A percentile compares a stretch with the other conserved stretches of the same genome.
Evolutionary conservation across 2,888 invertebrate species (phyloP).

Genomic region (Minunthozetes semirufus): DNA sequence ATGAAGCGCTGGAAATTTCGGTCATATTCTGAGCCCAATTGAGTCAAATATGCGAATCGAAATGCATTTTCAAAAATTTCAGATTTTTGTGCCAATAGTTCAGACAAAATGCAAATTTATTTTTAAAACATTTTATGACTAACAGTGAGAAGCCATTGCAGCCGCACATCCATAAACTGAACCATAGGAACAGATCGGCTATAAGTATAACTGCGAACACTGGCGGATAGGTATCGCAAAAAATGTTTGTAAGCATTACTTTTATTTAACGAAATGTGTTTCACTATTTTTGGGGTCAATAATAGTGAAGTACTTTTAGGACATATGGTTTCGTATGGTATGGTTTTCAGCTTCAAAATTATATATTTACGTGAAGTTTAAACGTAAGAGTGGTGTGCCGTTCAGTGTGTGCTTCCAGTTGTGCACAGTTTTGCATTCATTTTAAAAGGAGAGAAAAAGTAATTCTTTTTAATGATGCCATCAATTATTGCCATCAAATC

Average conservation of each 20-base stretch:
- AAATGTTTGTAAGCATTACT: not conserved
- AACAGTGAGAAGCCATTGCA: not conserved
- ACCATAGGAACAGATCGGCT: not conserved
- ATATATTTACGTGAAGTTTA: not conserved
- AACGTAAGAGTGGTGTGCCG: too few species aligned
- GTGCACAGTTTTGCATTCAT: too few species aligned
- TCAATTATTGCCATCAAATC: constrained; percentile 2
- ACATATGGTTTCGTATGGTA: not conserved
- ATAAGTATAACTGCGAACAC: not conserved
- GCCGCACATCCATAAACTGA: not conserved
- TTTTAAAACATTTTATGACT: not conserved
- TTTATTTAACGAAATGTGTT: not conserved
- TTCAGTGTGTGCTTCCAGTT: too few species aligned
- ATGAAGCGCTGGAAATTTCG: not conserved
- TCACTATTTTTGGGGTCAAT: not conserved
- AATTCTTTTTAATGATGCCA: not conserved
- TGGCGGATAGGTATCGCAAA: not conserved
- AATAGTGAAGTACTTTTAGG: not conserved
- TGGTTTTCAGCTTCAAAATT: not conserved
- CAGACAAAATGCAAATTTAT: not conserved
- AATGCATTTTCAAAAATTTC: not conserved
- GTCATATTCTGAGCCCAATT: too few species aligned
- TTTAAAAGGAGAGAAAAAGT: not conserved
- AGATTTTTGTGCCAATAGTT: not conserved
- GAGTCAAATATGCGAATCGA: not conserved